Evolutionary conservation across 2,113 vertebrate genomes (phyloP), one percentile per base, ranked within the genome.

Genomic region (Tachycineta bicolor): DNA sequence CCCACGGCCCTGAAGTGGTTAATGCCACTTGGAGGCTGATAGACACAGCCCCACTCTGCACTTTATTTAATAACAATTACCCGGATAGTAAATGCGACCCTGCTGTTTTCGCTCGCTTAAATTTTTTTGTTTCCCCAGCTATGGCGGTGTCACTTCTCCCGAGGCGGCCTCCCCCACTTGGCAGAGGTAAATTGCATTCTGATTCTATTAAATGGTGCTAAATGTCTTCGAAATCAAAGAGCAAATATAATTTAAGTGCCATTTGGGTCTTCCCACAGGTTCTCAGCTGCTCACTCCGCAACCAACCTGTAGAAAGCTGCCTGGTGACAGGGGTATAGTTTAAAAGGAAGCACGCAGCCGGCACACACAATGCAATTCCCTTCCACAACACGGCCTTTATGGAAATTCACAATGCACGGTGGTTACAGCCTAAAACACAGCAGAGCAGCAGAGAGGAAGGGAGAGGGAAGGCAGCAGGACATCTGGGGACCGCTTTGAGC

Each of bases 161-260:
- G 85, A 96, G 93, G 93, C 86, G 74, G 75, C 94, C 83, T 95
- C 96, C 94, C 96, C 96, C 93, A 93, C 89, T 96, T 75, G 96
- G 70, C 80, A 88, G 87, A 97, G 94, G 91, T 91, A 96, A 97
- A 97, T 96, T 94, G 93, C 96, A 63, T 93, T 92, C 82, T 93
- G 97, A 95, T 98, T 97, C 95, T 96, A 83, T 95, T 97, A 97
- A 97, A 94, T 70, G 91, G 97, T 94, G 97, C 91, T 97, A 97
- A 98, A 94, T 87, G 97, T 97, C 97, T 97, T 96, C 37, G 22
- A 90, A 97, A 98, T 97, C 97, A 98, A 97, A 98, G 95, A 94
- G 95, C 97, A 97, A 98, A 97, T 98, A 94, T 97, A 98, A 98
- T 98, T 98, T 98, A 98, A 98, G 97, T 98, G 98, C 97, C 97